Base-by-base conservation (phyloP, 2,888 invertebrate genomes). In the Cyrtodaria siliqua region DNA sequence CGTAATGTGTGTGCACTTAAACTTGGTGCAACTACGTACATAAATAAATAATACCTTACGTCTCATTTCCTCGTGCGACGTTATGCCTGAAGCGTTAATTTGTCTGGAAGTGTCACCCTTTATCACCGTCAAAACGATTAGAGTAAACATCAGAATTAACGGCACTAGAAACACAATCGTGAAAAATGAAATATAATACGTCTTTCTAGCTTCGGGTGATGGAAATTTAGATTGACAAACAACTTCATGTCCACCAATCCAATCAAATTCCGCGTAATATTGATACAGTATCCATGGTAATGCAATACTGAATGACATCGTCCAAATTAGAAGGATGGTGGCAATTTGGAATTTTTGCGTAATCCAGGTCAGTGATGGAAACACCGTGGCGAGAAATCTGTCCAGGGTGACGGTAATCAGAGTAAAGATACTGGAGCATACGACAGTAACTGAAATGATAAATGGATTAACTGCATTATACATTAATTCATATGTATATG, bases 261-360 rank as follows among this genome's bases (percentile, higher is more conserved):
- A 86, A 52, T 86, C 79, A 53, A 82, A 70, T 44, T 78, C 81
- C 0, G 59, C 57, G 20, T 81, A 67, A 9, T 57, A 53, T 60
- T 82, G 77, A 53, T 82, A 84, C 2, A 86, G 20, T 40, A 83
- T 26, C 82, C 82, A 85, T 20, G 86, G 86, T 4, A 82, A 57
- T 9, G 83, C 74, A 8, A 82, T 49, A 26, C 71, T 38, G 0
- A 72, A 14, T 3, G 82, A 72, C 8, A 33, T 40, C 14, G 74
- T 56, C 86, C 86, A 86, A 23, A 79, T 82, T 3, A 79, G 12
- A n/a, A 74, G 29, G 12, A 84, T 78, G 3, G 74, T 38, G 9
- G 61, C 24, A 8, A 57, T 50, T 49, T 83, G 82, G 33, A 64
- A 79, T 23, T 57, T 79, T 63, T 84, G 86, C 2, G 86, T 86